Evolutionary conservation across 2,113 vertebrate species (phyloP).

Genomic region (Potamarius usumacintae): DNA sequence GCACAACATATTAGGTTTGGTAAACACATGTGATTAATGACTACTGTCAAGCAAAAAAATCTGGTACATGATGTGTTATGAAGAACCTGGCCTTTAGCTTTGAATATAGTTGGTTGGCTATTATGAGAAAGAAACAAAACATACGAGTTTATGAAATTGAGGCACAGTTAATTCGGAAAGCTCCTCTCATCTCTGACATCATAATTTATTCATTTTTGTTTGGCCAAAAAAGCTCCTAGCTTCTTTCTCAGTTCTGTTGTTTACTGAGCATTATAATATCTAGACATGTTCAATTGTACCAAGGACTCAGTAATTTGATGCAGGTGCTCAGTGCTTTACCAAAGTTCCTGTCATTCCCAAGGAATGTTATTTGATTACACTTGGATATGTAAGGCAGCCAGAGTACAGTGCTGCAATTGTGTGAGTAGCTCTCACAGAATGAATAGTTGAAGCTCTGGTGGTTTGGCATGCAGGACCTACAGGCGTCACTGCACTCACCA

Average conservation of each 20-base stretch:
- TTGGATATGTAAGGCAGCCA: slow-evolving; percentile 36
- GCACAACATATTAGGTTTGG: slow-evolving; percentile 27
- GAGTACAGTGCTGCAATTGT: slow-evolving; percentile 4
- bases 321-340: slow-evolving; percentile 19
- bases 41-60: slow-evolving; percentile 28
- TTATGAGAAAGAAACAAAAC: slow-evolving; percentile 5
- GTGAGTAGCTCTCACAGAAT: slow-evolving; percentile 4
- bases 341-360: slow-evolving; percentile 26
- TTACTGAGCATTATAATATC: slow-evolving; percentile 25
- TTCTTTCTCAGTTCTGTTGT: slow-evolving; percentile 12
- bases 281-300: slow-evolving; percentile 24
- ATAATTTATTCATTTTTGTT: neutral
- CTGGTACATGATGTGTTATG: neutral
- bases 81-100: slow-evolving; percentile 15
- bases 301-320: slow-evolving; percentile 30
- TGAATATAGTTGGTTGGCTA: neutral
- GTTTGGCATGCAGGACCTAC: slow-evolving; percentile 35
- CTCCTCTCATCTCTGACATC: neutral
- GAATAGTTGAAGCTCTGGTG: slow-evolving; percentile 24
- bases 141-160: neutral
- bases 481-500: slow-evolving; percentile 31
- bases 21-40: slow-evolving; percentile 36
- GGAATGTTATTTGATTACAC: slow-evolving; percentile 42
- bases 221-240: neutral
- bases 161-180: neutral